Conservation (phyloP, 1,140 invertebrate species). For the Brachionus plicatilis region DNA sequence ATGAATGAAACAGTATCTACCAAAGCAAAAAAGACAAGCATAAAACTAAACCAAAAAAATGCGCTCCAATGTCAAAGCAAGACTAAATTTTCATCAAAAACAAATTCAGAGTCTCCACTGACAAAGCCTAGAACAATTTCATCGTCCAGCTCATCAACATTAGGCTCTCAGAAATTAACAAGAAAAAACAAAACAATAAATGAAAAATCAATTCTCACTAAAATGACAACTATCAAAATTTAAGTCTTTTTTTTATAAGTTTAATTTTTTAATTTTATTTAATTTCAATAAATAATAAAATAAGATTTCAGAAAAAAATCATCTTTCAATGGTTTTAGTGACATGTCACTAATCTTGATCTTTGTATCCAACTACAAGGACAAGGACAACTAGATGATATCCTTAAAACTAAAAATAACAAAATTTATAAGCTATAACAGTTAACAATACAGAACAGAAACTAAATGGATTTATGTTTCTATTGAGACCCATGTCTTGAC, state of each 20-base stretch:
- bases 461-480: too few species aligned
- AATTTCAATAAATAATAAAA: too few species aligned
- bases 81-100: not conserved
- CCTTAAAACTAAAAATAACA: too few species aligned
- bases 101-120: not conserved
- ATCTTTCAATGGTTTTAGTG: too few species aligned
- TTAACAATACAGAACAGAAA: too few species aligned
- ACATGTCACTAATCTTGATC: too few species aligned
- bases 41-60: not conserved
- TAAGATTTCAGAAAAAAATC: too few species aligned
- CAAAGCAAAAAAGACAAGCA: not conserved
- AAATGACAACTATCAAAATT: not conserved
- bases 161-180: not conserved
- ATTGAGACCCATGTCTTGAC: too few species aligned
- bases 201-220: not conserved
- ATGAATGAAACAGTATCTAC: slow-evolving; percentile 14
- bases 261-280: not conserved
- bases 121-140: not conserved
- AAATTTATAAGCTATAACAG: too few species aligned
- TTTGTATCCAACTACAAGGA: too few species aligned
- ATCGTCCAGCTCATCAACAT: not conserved
- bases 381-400: too few species aligned
- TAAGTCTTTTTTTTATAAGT: not conserved
- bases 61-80: not conserved
- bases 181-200: slow-evolving; percentile 4